phyloP scores from a whole-genome alignment of 2,113 vertebrate genomes.

The Actinemys pallida region DNA sequence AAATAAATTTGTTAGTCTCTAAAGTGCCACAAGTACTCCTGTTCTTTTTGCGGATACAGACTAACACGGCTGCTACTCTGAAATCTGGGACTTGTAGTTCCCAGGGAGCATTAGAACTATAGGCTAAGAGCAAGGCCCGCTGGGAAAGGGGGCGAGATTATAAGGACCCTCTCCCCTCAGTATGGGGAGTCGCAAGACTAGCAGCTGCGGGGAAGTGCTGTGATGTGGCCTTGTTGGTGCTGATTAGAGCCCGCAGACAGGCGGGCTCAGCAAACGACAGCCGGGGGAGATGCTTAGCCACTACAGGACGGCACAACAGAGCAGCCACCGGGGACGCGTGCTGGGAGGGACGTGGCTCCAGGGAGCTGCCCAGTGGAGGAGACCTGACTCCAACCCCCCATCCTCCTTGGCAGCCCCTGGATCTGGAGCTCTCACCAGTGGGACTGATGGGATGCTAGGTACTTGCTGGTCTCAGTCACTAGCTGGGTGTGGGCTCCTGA shows the following conservation, averaged over 20 bases:
- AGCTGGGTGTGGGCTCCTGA: not conserved
- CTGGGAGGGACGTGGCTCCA: not conserved
- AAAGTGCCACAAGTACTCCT: too few species aligned
- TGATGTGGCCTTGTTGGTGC: too few species aligned
- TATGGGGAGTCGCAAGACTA: not conserved
- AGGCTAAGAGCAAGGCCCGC: not conserved
- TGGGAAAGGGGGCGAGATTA: not conserved
- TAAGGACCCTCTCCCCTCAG: not conserved
- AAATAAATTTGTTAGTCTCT: too few species aligned
- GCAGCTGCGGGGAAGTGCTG: too few species aligned
- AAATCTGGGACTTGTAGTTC: too few species aligned
- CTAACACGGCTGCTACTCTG: too few species aligned
- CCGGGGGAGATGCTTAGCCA: too few species aligned
- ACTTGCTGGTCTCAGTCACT: not conserved
- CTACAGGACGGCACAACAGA: too few species aligned
- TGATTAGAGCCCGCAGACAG: too few species aligned
- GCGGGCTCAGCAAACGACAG: too few species aligned
- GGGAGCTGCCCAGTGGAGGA: not conserved
- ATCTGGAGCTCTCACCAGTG: not conserved
- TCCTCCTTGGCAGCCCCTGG: not conserved
- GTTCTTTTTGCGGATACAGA: too few species aligned
- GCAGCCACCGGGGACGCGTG: too few species aligned
- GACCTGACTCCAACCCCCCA: not conserved
- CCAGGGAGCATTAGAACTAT: not conserved
- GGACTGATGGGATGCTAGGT: not conserved